phyloP scores from a whole-genome alignment of 1,140 invertebrate genomes.

The Pachyrhynchus sulphureomaculatus region DNA sequence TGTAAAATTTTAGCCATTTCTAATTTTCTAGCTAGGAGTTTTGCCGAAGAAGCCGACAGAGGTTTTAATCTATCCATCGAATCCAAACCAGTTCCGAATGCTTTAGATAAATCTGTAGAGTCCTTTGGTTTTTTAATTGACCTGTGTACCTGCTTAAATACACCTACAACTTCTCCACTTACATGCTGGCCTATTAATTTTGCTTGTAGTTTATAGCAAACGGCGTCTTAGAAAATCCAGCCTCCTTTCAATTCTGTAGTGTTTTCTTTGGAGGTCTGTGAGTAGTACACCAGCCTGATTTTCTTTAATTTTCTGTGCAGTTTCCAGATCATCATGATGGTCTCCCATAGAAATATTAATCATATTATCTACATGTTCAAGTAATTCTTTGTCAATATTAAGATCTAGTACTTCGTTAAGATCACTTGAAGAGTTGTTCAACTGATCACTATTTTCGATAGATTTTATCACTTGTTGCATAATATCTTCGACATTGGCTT shows the following conservation, averaged over 20 bases:
- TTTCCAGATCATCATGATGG: slow-evolving; percentile 47
- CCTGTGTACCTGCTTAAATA: slow-evolving; percentile 69
- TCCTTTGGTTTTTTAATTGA: slow-evolving; percentile 50
- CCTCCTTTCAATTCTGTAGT: slow-evolving; percentile 65
- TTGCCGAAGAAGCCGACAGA: slow-evolving; percentile 57
- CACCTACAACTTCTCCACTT: slow-evolving; percentile 70
- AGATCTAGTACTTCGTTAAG: slow-evolving; percentile 59
- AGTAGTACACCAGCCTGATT: slow-evolving; percentile 51
- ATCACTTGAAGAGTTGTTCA: slow-evolving; percentile 45
- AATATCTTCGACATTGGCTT: slow-evolving; percentile 55
- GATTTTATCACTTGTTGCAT: slow-evolving; percentile 68
- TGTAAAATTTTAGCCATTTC: slow-evolving; percentile 52
- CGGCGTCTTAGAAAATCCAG: slow-evolving; percentile 71
- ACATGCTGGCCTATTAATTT: slow-evolving; percentile 71
- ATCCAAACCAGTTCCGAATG: not conserved
- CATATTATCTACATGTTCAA: slow-evolving; percentile 60
- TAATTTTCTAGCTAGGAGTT: slow-evolving; percentile 58
- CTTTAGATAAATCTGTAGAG: slow-evolving; percentile 11
- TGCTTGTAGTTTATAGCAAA: slow-evolving; percentile 72
- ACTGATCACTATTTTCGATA: slow-evolving; percentile 58
- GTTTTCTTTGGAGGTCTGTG: slow-evolving; percentile 53
- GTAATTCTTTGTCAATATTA: slow-evolving; percentile 57
- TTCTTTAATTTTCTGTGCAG: slow-evolving; percentile 44
- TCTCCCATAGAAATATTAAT: slow-evolving; percentile 61
- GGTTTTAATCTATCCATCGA: slow-evolving; percentile 41